Evolutionary conservation across 2,113 vertebrate genomes (phyloP).

Genomic region (human (Homo sapiens)): DNA sequence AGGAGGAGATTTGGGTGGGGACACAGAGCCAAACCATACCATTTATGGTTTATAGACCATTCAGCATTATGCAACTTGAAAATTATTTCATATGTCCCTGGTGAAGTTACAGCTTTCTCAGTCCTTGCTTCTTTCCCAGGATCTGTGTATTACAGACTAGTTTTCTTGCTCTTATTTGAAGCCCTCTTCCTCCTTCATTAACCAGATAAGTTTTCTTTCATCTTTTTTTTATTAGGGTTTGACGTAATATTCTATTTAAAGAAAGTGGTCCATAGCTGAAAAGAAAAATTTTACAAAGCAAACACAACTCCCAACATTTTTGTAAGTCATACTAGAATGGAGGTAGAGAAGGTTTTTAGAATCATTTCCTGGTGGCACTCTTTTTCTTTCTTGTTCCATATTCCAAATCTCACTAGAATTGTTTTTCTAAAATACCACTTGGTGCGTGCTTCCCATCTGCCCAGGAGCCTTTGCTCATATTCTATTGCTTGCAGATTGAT

Average conservation of each 20-base stretch:
- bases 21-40: too few species aligned
- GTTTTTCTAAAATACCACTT: conserved; percentile 21
- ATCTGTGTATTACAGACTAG: background rate
- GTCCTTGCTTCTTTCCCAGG: background rate
- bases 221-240: background rate
- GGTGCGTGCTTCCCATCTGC: background rate
- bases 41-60: background rate
- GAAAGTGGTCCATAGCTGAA: background rate
- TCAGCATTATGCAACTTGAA: background rate
- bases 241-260: background rate
- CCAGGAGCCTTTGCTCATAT: background rate
- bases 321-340: background rate
- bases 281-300: background rate
- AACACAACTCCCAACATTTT: background rate
- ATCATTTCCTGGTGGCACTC: background rate
- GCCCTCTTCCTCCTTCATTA: background rate
- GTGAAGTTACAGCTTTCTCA: background rate
- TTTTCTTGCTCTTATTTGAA: background rate
- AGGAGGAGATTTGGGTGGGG: too few species aligned
- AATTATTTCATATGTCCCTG: background rate
- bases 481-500: background rate
- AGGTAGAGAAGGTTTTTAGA: background rate
- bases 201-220: background rate
- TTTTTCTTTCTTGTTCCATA: background rate
- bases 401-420: background rate